phyloP scores from a whole-genome alignment of 2,113 vertebrate species.

The Scatophagus argus region DNA sequence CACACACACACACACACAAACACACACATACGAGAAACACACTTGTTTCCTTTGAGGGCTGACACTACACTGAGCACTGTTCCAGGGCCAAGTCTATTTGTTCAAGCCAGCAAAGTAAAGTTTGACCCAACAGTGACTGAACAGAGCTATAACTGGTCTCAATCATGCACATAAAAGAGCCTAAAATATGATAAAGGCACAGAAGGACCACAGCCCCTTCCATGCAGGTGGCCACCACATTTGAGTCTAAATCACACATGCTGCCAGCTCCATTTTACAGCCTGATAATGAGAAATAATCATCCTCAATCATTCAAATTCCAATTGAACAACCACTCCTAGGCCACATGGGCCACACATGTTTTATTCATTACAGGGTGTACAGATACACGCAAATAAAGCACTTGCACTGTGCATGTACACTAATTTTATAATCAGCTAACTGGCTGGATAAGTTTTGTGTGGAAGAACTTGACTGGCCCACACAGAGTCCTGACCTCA shows the following conservation, averaged over 20 bases:
- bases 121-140: conserved; percentile 21
- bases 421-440: conserved; percentile 8
- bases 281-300: conserved; percentile 25
- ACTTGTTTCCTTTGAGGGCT: neutral
- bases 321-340: neutral
- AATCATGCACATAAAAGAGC: neutral
- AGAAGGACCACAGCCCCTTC: neutral
- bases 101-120: conserved; percentile 18
- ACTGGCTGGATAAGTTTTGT: no score
- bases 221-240: neutral
- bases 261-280: neutral
- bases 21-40: neutral
- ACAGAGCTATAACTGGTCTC: neutral
- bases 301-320: conserved; percentile 5
- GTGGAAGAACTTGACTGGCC: no score
- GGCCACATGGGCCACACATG: neutral
- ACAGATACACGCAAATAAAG: neutral
- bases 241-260: neutral
- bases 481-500: no score
- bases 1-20: neutral
- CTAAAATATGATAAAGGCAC: neutral
- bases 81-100: conserved; percentile 22
- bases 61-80: neutral
- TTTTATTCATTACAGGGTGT: neutral
- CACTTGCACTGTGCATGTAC: neutral